phyloP scores from a whole-genome alignment of 1,140 invertebrate species.

The Adoxophyes honmai region DNA sequence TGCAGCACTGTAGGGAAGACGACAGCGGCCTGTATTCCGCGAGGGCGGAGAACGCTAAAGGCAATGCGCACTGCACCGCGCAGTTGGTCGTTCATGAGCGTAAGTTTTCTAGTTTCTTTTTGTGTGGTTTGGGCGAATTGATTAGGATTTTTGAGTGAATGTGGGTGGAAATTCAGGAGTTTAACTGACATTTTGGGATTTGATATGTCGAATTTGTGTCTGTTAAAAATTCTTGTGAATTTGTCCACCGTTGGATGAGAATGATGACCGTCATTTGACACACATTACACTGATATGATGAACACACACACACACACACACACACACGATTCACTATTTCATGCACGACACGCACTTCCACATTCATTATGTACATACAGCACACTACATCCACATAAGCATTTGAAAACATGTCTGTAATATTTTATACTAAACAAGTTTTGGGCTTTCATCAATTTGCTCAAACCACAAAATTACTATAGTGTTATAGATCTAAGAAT shows the following conservation, averaged over 20 bases:
- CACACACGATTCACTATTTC: not conserved
- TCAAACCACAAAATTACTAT: not conserved
- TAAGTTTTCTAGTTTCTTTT: slow-evolving; percentile 75
- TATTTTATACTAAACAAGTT: not conserved
- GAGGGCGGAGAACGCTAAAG: slow-evolving; percentile 88
- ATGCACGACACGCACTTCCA: not conserved
- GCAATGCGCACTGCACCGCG: slow-evolving; percentile 89
- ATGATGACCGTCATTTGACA: no score
- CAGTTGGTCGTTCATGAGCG: slow-evolving; percentile 90
- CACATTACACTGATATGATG: no score
- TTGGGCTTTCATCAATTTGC: not conserved
- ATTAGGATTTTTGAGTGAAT: no score
- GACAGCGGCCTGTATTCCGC: slow-evolving; percentile 96
- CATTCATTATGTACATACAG: not conserved
- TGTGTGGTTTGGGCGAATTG: slow-evolving; percentile 24
- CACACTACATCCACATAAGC: not conserved
- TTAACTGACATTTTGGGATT: no score
- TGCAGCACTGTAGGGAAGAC: slow-evolving; percentile 87
- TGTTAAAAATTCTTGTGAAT: no score
- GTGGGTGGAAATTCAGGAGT: no score
- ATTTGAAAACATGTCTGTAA: not conserved
- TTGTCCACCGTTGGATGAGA: no score
- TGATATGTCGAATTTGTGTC: no score
- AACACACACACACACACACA: not conserved
- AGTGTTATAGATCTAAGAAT: not conserved